phyloP scores from a whole-genome alignment of 2,888 invertebrate genomes.

The Epinotia brunnichana region DNA sequence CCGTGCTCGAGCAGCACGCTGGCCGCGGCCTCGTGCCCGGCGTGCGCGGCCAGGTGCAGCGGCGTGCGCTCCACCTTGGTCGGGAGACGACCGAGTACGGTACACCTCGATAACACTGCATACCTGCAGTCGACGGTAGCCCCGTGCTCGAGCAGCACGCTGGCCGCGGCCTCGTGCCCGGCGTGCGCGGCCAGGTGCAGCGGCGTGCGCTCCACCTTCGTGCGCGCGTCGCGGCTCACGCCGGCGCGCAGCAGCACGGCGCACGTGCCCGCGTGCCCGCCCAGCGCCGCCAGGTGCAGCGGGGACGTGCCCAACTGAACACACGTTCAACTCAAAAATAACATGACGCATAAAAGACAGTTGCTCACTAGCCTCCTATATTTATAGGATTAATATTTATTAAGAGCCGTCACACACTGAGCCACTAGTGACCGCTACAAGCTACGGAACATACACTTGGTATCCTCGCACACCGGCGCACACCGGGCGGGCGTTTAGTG shows the following conservation, averaged over 20 bases:
- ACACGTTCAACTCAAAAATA: not conserved
- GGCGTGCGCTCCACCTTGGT: conserved; percentile 88
- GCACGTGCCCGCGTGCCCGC: conserved; percentile 91
- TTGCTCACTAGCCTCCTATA: too few species aligned
- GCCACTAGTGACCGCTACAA: too few species aligned
- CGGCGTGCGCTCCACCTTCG: conserved; percentile 96
- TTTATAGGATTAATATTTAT: too few species aligned
- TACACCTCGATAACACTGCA: conserved; percentile 57
- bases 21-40: conserved; percentile 87
- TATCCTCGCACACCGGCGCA: too few species aligned
- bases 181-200: conserved; percentile 88
- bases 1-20: conserved; percentile 84
- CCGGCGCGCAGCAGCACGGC: conserved; percentile 93
- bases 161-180: conserved; percentile 87
- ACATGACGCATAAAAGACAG: too few species aligned
- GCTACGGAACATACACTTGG: too few species aligned
- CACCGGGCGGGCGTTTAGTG: too few species aligned
- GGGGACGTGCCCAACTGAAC: conserved; percentile 93
- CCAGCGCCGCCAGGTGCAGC: conserved; percentile 91
- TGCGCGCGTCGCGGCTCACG: conserved; percentile 93
- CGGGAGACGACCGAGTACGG: too few species aligned
- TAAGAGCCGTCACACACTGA: too few species aligned
- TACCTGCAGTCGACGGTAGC: conserved; percentile 73
- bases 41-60: conserved; percentile 74
- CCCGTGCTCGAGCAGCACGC: conserved; percentile 95